A percentile compares a stretch with the other conserved stretches of the same genome.
Evolutionary conservation across 2,888 invertebrate genomes (phyloP).

Genomic region (Lacanobia oleracea): DNA sequence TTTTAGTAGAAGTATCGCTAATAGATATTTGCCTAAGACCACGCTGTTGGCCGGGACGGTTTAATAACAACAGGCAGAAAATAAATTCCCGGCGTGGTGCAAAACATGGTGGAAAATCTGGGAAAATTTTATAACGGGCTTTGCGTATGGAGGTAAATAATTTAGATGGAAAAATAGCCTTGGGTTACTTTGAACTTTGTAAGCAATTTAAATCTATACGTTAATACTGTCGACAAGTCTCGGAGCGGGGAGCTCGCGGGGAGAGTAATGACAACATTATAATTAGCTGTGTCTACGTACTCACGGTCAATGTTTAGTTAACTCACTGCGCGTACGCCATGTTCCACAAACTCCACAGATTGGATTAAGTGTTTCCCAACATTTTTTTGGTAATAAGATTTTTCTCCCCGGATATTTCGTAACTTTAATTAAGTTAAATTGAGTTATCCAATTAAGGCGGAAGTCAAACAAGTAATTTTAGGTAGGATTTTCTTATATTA

Average conservation of each 20-base stretch:
- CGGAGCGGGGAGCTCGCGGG: slow-evolving; percentile 3
- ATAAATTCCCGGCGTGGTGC: slow-evolving; percentile 24
- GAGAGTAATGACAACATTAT: slow-evolving; percentile 62
- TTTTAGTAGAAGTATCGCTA: slow-evolving; percentile 55
- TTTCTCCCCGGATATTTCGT: slow-evolving; percentile 41
- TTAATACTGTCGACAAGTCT: slow-evolving; percentile 16
- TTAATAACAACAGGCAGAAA: slow-evolving; percentile 38
- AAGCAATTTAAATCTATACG: slow-evolving; percentile 43
- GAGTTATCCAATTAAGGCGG: slow-evolving; percentile 48
- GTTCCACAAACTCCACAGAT: slow-evolving; percentile 38
- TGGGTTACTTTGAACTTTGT: slow-evolving; percentile 40
- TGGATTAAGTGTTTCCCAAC: slow-evolving; percentile 49
- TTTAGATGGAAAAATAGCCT: slow-evolving; percentile 46
- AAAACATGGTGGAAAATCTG: slow-evolving; percentile 38
- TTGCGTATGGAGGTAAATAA: slow-evolving; percentile 40
- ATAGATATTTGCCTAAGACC: slow-evolving; percentile 43
- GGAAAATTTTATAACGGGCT: slow-evolving; percentile 21
- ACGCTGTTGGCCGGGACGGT: slow-evolving; percentile 12
- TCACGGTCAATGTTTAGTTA: slow-evolving; percentile 30
- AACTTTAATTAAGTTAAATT: slow-evolving; percentile 60
- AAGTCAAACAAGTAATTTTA: slow-evolving; percentile 47
- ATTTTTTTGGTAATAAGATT: slow-evolving; percentile 42
- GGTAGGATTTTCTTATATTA: slow-evolving; percentile 43
- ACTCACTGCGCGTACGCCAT: slow-evolving; percentile 39
- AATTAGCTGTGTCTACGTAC: slow-evolving; percentile 50